Evolutionary conservation across 2,888 invertebrate genomes (phyloP).

Genomic region (Drosophila neotestacea): DNA sequence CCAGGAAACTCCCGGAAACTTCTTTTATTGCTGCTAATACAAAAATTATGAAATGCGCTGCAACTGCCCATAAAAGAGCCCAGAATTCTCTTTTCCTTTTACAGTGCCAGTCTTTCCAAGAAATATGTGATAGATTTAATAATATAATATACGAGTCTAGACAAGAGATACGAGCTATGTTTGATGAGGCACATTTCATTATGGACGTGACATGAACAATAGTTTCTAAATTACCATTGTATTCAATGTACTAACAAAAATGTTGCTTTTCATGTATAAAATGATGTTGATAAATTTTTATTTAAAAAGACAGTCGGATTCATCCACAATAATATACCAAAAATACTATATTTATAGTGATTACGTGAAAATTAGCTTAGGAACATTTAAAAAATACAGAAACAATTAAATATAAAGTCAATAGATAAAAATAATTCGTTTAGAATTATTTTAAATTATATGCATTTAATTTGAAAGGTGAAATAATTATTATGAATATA

Average conservation of each 20-base stretch:
- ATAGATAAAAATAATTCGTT: too few relatives aligned
- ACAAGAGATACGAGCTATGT: slow-evolving; percentile 4
- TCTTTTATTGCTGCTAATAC: slow-evolving; percentile 73
- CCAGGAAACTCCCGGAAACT: slow-evolving; percentile 7
- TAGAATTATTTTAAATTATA: too few relatives aligned
- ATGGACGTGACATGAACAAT: slow-evolving; percentile 26
- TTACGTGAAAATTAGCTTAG: too few relatives aligned
- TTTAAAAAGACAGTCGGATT: too few relatives aligned
- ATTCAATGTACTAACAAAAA: neutral
- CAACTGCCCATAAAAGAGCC: slow-evolving; percentile 21
- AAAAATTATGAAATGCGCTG: slow-evolving; percentile 68
- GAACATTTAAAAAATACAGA: too few relatives aligned
- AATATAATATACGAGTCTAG: slow-evolving; percentile 11
- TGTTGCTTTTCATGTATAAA: neutral
- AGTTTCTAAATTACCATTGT: slow-evolving; percentile 9
- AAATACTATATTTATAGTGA: too few relatives aligned
- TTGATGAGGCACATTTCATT: slow-evolving; percentile 8
- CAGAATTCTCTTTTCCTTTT: slow-evolving; percentile 36
- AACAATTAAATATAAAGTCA: too few relatives aligned
- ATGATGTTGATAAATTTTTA: slow-evolving; percentile 26
- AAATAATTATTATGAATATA: too few relatives aligned
- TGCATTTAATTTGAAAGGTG: too few relatives aligned
- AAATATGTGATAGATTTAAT: neutral
- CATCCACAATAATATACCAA: too few relatives aligned
- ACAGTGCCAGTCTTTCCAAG: slow-evolving; percentile 29